Base-by-base conservation (phyloP, 1,140 invertebrate genomes). In the Temnothorax nylanderi region DNA sequence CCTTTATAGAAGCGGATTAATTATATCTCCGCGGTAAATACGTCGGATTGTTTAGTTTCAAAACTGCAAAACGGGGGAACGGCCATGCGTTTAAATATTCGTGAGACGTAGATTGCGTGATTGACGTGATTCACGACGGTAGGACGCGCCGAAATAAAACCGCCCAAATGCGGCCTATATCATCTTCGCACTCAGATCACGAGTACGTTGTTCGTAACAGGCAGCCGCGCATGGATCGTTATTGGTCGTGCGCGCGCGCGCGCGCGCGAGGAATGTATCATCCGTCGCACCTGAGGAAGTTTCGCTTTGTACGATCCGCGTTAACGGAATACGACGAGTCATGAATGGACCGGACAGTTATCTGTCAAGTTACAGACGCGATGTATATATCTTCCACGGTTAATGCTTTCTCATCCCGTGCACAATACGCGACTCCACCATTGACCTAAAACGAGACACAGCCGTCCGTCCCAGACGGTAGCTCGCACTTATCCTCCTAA, bases 311-410 rank as follows among this genome's bases (percentile, higher is more conserved):
- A n/a, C 54, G 54, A 47, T 62, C 54, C 49, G 54, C 26, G 74
- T 84, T 84, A 74, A 84, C 69, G 32, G 80, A 60, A 64, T 44
- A 74, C 44, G 74, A 76, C 47, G 8, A 60, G 41, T 84, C n/a
- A 75, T 62, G 69, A 84, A 84, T 84, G 80, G 41, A 84, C n/a
- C 54, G 69, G 44, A 62, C 69, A 84, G 18, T 62, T 26, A 84
- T 6, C 69, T 84, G 32, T 84, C 80, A 75, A 75, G 41, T 82
- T 54, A 16, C 47, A 54, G 32, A n/a, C 18, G 54, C 34, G 67
- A 54, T 84, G 10, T 62, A 54, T 84, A 6, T 62, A 75, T 60
- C 80, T 84, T 18, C 18, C 6, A 5, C 41, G 26, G 13, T 3
- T 49, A 26, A 7, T 62, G 69, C 69, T 84, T 75, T 82, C 51